These are phyloP conservation scores for Dysmachus trigonus DNA, from an alignment of 2,888 invertebrate species.

Conservation along the genomic window DNA sequence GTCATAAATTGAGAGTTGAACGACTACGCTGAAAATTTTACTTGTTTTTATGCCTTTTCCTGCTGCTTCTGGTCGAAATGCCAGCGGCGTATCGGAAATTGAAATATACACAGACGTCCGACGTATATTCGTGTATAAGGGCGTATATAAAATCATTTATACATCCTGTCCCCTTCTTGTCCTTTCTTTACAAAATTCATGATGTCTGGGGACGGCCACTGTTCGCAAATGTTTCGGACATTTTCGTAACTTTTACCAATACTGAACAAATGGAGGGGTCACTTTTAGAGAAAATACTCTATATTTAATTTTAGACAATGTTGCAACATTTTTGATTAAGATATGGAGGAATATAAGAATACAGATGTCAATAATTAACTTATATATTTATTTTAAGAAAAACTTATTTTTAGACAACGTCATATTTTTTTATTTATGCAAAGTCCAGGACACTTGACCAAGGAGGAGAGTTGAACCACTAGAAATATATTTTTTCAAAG, in stretches of 20 bases:
- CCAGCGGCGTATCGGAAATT: constrained; percentile 46
- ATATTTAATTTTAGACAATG: background rate
- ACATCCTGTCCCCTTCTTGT: constrained; percentile 7
- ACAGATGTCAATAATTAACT: background rate
- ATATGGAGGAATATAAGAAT: background rate
- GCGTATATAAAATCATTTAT: constrained; percentile 11
- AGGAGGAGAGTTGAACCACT: no score
- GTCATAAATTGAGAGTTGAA: constrained; percentile 36
- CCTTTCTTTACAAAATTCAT: constrained; percentile 45
- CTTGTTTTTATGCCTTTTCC: constrained; percentile 44
- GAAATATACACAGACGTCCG: constrained; percentile 43
- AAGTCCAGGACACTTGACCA: no score
- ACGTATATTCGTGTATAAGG: constrained; percentile 7
- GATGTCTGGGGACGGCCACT: background rate
- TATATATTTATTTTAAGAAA: no score
- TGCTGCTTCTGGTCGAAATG: constrained; percentile 26
- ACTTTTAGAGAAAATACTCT: background rate
- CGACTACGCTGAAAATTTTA: constrained; percentile 5
- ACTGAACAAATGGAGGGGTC: background rate
- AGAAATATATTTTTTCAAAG: no score
- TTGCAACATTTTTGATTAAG: background rate
- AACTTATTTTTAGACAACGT: no score
- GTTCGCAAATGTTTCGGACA: constrained; percentile 2
- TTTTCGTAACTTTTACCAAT: background rate
- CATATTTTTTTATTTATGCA: no score